Percentiles rank a stretch among this genome's conserved stretches.
Evolutionary conservation across 2,888 invertebrate genomes (phyloP).

Genomic region (Drosophila borealis): DNA sequence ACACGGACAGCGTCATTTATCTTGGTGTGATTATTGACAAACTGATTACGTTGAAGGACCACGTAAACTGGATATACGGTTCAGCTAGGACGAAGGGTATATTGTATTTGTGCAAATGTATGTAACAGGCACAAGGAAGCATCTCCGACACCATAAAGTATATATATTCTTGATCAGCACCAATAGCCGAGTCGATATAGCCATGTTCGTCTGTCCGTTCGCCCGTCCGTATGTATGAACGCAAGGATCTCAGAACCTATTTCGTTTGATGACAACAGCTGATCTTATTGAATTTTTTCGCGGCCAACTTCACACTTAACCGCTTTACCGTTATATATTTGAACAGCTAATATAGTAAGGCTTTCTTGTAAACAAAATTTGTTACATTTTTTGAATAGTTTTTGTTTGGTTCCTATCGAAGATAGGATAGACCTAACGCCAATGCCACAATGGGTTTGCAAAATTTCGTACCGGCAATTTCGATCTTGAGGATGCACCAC

Average conservation of each 20-base stretch:
- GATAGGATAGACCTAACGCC: neutral
- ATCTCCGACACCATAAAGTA: too few relatives aligned
- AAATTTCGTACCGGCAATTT: conserved; percentile 1
- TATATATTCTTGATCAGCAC: too few relatives aligned
- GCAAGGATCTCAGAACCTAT: neutral
- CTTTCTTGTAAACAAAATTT: neutral
- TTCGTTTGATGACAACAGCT: neutral
- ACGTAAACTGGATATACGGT: too few relatives aligned
- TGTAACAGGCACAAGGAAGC: too few relatives aligned
- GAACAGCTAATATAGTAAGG: neutral
- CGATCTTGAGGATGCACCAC: conserved; percentile 4
- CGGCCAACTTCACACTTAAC: neutral
- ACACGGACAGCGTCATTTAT: too few relatives aligned
- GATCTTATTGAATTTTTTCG: neutral
- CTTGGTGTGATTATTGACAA: too few relatives aligned
- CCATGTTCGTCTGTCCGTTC: too few relatives aligned
- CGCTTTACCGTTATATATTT: neutral
- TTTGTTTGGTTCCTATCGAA: neutral
- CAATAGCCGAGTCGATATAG: too few relatives aligned
- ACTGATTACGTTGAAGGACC: too few relatives aligned
- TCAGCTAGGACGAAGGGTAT: too few relatives aligned
- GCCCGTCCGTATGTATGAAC: too few relatives aligned
- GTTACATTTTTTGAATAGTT: neutral
- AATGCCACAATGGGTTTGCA: neutral
- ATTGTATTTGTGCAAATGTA: too few relatives aligned